These are phyloP conservation scores for Meloe dianella DNA, from an alignment of 2,888 invertebrate species.

Conservation along the genomic window DNA sequence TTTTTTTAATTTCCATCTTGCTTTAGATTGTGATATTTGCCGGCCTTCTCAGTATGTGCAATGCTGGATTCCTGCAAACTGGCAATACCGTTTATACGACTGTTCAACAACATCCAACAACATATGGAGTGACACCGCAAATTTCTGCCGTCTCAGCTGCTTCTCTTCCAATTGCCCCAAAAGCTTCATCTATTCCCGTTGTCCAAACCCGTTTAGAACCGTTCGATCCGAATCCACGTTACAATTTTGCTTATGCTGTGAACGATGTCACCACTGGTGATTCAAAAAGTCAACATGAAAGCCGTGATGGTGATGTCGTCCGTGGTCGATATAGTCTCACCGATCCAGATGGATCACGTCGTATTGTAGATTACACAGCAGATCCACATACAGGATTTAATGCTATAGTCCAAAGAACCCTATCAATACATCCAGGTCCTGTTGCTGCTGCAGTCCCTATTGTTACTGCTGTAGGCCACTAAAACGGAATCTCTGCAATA, in stretches of 20 bases:
- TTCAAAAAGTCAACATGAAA: constrained; percentile 56
- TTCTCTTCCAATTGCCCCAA: constrained; percentile 23
- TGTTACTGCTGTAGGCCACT: constrained; percentile 17
- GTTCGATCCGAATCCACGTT: constrained; percentile 55
- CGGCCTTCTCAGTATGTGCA: constrained; percentile 32
- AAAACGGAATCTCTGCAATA: constrained; percentile 23
- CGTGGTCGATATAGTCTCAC: constrained; percentile 55
- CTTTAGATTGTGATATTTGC: constrained; percentile 28
- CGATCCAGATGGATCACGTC: constrained; percentile 54
- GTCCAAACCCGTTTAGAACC: constrained; percentile 51
- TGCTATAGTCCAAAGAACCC: constrained; percentile 52
- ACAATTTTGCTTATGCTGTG: constrained; percentile 55
- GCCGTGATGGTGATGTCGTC: constrained; percentile 53
- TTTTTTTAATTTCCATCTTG: too few relatives aligned
- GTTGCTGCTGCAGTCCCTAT: constrained; percentile 12
- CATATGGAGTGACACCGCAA: constrained; percentile 19
- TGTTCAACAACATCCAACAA: constrained; percentile 44
- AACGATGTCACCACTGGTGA: constrained; percentile 56
- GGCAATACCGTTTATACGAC: constrained; percentile 44
- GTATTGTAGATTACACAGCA: constrained; percentile 54
- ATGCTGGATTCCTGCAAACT: constrained; percentile 37
- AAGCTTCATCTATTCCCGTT: constrained; percentile 40
- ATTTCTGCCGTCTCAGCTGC: constrained; percentile 29
- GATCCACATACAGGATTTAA: constrained; percentile 55
- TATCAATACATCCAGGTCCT: constrained; percentile 33